A percentile compares a stretch with the other conserved stretches of the same genome.
Evolutionary conservation across 2,113 vertebrate species (phyloP).

Genomic region (Gambusia holbrooki): DNA sequence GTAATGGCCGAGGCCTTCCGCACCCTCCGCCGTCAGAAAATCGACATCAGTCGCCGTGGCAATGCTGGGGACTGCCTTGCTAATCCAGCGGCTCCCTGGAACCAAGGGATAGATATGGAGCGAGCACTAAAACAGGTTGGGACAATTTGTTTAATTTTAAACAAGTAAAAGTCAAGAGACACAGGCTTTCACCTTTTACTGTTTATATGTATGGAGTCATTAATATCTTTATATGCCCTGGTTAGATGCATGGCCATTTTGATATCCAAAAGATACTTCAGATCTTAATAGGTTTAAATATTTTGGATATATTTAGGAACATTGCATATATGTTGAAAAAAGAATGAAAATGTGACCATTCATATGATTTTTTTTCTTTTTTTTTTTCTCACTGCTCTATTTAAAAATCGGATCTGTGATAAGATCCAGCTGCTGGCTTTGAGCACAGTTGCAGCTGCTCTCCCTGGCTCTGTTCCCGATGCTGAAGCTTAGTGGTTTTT

Average conservation of each 20-base stretch:
- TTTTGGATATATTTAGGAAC: background rate
- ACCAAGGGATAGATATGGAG: conserved; percentile 99
- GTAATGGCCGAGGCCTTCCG: conserved; percentile 99
- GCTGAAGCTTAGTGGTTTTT: conserved; percentile 9
- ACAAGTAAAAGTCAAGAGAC: background rate
- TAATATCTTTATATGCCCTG: background rate
- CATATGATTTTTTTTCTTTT: background rate
- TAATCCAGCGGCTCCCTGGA: conserved; percentile 98
- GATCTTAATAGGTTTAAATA: background rate
- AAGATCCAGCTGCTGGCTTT: conserved; percentile 9
- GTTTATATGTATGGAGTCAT: background rate
- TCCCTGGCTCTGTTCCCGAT: background rate
- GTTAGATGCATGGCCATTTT: background rate
- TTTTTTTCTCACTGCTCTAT: background rate
- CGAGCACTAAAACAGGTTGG: conserved; percentile 97
- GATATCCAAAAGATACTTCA: background rate
- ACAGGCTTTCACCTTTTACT: background rate
- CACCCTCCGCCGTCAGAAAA: conserved; percentile 94
- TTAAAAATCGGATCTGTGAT: conserved; percentile 3
- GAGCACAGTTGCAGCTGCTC: conserved; percentile 18
- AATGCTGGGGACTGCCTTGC: conserved; percentile 99
- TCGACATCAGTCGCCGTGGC: conserved; percentile 96
- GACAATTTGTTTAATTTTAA: background rate
- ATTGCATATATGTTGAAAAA: too few species aligned
- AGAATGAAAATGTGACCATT: conserved; percentile 5